Evolutionary conservation across 1,140 invertebrate genomes (phyloP).

Genomic region (Hyles vespertilio): DNA sequence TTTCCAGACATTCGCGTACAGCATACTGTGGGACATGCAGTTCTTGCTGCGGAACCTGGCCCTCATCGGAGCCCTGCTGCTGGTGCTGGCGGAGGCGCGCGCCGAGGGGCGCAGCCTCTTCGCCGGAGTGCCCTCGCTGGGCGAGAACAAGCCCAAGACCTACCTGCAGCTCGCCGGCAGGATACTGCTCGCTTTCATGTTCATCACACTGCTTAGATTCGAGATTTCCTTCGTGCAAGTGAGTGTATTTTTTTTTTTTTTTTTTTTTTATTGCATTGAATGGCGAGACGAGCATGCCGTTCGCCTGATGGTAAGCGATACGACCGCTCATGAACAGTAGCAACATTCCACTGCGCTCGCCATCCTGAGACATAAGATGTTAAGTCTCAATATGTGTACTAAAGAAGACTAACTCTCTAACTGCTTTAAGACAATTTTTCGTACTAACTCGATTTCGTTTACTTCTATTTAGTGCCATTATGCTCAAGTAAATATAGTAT

Average conservation of each 20-base stretch:
- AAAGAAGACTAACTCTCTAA: too few species aligned
- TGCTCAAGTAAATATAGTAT: too few species aligned
- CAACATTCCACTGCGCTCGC: too few species aligned
- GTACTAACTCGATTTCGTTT: too few species aligned
- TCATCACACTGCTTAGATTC: constrained; percentile 95
- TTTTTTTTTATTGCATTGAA: constrained; percentile 1
- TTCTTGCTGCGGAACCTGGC: constrained; percentile 97
- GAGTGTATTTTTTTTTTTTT: constrained; percentile 24
- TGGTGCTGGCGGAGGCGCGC: constrained; percentile 96
- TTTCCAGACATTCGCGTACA: constrained; percentile 96
- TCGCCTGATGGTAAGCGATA: too few species aligned
- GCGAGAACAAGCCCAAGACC: constrained; percentile 98
- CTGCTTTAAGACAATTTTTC: too few species aligned
- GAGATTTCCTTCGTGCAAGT: constrained; percentile 94
- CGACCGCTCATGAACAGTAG: too few species aligned
- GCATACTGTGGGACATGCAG: constrained; percentile 98
- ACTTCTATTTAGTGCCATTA: too few species aligned
- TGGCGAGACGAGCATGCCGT: too few species aligned
- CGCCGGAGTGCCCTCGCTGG: constrained; percentile 97
- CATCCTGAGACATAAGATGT: too few species aligned
- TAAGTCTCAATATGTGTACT: too few species aligned
- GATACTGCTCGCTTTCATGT: constrained; percentile 98
- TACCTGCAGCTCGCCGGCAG: constrained; percentile 97
- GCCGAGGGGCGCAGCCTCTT: constrained; percentile 95
- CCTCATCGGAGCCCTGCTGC: constrained; percentile 94